Evolutionary conservation across 1,140 invertebrate genomes (phyloP).

Genomic region (Drosophila nigromelanica): DNA sequence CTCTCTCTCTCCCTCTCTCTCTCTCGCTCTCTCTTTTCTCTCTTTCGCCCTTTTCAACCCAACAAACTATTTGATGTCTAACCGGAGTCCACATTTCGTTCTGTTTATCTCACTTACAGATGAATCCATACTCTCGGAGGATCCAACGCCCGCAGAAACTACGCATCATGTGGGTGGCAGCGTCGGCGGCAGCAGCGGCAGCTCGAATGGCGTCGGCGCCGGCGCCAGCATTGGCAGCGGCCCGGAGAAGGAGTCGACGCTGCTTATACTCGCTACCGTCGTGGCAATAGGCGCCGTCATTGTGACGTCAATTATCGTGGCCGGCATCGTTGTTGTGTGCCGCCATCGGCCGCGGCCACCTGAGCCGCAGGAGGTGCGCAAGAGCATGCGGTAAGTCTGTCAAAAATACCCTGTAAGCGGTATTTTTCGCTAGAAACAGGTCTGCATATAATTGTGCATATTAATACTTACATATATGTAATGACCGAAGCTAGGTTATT

Average conservation of each 20-base stretch:
- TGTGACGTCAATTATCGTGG: conserved; percentile 84
- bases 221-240: conserved; percentile 77
- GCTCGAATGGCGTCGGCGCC: conserved; percentile 55
- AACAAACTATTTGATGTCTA: conserved; percentile 46
- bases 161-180: conserved; percentile 74
- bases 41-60: neutral
- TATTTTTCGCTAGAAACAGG: too few relatives aligned
- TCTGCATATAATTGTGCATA: too few relatives aligned
- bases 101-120: conserved; percentile 51
- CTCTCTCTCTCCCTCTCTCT: neutral
- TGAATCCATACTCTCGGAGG: conserved; percentile 83
- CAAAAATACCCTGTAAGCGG: conserved; percentile 5
- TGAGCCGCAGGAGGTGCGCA: conserved; percentile 83
- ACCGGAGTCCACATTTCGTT: conserved; percentile 28
- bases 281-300: conserved; percentile 83
- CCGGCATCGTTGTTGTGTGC: conserved; percentile 83
- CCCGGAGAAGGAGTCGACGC: conserved; percentile 82
- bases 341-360: conserved; percentile 83
- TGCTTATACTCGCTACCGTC: conserved; percentile 80
- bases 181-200: conserved; percentile 43
- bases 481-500: too few relatives aligned
- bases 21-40: neutral
- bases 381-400: conserved; percentile 82
- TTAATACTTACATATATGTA: too few relatives aligned
- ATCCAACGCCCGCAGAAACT: conserved; percentile 83